phyloP scores from a whole-genome alignment of 1,140 invertebrate genomes.

The Papilio polytes region DNA sequence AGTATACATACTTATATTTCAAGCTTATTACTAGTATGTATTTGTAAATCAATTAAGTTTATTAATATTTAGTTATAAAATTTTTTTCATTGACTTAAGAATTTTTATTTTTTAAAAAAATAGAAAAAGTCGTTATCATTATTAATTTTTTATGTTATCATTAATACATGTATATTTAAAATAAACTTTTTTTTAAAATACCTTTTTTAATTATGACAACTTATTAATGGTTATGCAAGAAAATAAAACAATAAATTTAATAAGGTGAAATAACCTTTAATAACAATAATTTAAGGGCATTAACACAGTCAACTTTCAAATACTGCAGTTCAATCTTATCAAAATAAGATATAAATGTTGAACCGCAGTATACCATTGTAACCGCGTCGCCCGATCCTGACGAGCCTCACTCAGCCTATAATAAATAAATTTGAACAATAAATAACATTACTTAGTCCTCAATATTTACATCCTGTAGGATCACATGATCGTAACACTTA shows the following conservation, averaged over 20 bases:
- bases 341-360: slow-evolving; percentile 68
- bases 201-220: too few species aligned
- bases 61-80: not conserved
- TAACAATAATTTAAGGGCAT: slow-evolving; percentile 78
- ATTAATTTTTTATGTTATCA: not conserved
- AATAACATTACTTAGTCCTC: slow-evolving; percentile 75
- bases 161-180: not conserved
- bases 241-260: slow-evolving; percentile 50
- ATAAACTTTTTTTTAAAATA: too few species aligned
- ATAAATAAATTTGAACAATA: slow-evolving; percentile 55
- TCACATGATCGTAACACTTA: slow-evolving; percentile 65
- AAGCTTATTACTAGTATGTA: slow-evolving; percentile 14
- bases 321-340: slow-evolving; percentile 75
- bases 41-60: not conserved
- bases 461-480: slow-evolving; percentile 80
- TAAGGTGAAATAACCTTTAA: slow-evolving; percentile 75
- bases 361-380: slow-evolving; percentile 67
- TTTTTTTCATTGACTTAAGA: not conserved
- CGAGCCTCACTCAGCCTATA: slow-evolving; percentile 44
- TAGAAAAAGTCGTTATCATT: not conserved
- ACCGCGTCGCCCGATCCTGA: slow-evolving; percentile 45
- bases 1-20: not conserved
- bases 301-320: slow-evolving; percentile 81
- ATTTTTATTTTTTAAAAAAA: not conserved
- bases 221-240: not conserved